phyloP scores from a whole-genome alignment of 64 coral and sea anemone species.

The Platygyra sinensis region DNA sequence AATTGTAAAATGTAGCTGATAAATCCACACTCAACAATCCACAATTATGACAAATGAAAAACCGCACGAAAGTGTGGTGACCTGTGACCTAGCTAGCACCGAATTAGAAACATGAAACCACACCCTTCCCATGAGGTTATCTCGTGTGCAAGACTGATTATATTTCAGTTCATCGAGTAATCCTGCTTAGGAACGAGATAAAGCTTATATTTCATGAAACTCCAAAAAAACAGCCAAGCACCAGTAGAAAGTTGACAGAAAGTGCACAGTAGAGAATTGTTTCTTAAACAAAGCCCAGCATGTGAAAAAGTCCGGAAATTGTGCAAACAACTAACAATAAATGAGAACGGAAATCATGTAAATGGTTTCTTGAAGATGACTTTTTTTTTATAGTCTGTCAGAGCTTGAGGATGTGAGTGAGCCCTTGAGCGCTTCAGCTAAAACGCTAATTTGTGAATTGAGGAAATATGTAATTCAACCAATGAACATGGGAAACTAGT shows the following conservation, averaged over 20 bases:
- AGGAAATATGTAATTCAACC: neutral
- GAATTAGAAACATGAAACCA: neutral
- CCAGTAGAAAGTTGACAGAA: neutral
- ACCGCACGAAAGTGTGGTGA: neutral
- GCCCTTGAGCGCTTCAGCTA: neutral
- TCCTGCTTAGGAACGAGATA: neutral
- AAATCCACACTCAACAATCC: no score
- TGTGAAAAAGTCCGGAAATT: neutral
- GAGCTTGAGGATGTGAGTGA: neutral
- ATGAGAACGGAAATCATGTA: neutral
- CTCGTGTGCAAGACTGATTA: neutral
- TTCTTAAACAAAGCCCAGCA: neutral
- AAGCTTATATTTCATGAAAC: neutral
- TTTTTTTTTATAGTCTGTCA: no score
- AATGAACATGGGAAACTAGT: neutral
- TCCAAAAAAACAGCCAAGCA: neutral
- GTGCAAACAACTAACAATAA: neutral
- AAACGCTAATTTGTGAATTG: neutral
- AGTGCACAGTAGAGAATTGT: neutral
- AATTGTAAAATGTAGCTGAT: neutral
- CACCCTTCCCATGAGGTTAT: neutral
- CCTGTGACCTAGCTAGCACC: neutral
- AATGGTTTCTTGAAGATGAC: no score
- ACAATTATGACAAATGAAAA: no score
- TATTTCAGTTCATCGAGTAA: neutral